Percentiles rank a stretch among this genome's conserved stretches.
Conservation (phyloP, 1,140 invertebrate species). For the Heliconius melpomene region DNA sequence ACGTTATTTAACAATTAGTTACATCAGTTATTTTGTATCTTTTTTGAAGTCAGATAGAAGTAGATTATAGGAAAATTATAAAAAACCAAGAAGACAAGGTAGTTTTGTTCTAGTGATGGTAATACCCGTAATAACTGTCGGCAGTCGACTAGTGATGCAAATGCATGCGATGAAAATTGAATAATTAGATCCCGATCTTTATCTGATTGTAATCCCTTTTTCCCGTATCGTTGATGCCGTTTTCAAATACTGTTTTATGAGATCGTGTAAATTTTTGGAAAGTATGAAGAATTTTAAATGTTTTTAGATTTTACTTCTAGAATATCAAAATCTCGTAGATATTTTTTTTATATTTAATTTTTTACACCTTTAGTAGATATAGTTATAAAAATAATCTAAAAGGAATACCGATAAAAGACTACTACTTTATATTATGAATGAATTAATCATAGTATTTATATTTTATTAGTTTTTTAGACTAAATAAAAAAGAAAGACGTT, state of each 20-base stretch:
- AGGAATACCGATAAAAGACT: too few relatives aligned
- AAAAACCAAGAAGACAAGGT: background rate
- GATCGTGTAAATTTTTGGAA: background rate
- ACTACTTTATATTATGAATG: too few relatives aligned
- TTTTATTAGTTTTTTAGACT: background rate
- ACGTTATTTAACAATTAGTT: too few relatives aligned
- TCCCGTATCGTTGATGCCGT: background rate
- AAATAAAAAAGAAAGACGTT: background rate
- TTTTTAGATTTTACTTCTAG: background rate
- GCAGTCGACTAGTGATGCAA: conserved; percentile 5
- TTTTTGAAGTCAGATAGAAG: too few relatives aligned
- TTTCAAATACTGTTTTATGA: background rate
- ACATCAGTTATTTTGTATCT: too few relatives aligned
- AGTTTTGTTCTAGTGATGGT: background rate
- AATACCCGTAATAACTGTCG: conserved; percentile 24
- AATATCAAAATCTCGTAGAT: background rate
- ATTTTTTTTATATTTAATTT: too few relatives aligned
- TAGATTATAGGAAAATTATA: background rate
- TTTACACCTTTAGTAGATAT: too few relatives aligned
- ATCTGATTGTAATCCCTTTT: conserved; percentile 6
- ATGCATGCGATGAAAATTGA: background rate
- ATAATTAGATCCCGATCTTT: conserved; percentile 17
- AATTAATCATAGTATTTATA: too few relatives aligned
- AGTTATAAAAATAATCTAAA: too few relatives aligned
- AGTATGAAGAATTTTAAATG: background rate